Conservation (phyloP, 2,113 vertebrate genomes). For the Cavia aperea region DNA sequence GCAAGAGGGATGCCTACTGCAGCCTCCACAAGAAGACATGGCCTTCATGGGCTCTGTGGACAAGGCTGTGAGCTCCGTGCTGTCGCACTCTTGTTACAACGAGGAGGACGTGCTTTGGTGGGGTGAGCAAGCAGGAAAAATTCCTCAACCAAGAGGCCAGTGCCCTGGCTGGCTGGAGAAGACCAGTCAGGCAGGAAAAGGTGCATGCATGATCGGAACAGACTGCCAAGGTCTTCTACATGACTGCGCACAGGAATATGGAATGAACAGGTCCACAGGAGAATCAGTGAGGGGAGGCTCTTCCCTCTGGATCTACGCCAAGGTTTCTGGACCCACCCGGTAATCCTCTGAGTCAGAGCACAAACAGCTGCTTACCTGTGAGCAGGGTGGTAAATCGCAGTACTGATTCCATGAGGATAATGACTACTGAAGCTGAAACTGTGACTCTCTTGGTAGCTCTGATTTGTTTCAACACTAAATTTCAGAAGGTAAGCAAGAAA, state of each 20-base stretch:
- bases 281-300: neutral
- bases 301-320: neutral
- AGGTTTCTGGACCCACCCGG: neutral
- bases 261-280: neutral
- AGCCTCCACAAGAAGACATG: neutral
- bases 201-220: neutral
- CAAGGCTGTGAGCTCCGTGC: neutral
- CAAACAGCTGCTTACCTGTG: slow-evolving; percentile 81
- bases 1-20: too few species aligned
- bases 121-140: neutral
- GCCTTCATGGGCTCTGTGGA: neutral
- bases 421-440: slow-evolving; percentile 87
- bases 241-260: neutral
- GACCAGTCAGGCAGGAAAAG: neutral
- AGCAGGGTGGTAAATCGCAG: slow-evolving; percentile 85
- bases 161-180: neutral
- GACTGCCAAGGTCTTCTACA: neutral
- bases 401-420: slow-evolving; percentile 85
- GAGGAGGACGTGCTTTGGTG: neutral
- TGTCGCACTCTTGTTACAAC: neutral
- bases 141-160: neutral
- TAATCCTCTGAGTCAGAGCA: neutral
- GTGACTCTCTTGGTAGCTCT: slow-evolving; percentile 95
- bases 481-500: slow-evolving; percentile 25
- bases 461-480: slow-evolving; percentile 92